Conservation (phyloP, 2,113 vertebrate genomes). For the Lasiurus borealis region DNA sequence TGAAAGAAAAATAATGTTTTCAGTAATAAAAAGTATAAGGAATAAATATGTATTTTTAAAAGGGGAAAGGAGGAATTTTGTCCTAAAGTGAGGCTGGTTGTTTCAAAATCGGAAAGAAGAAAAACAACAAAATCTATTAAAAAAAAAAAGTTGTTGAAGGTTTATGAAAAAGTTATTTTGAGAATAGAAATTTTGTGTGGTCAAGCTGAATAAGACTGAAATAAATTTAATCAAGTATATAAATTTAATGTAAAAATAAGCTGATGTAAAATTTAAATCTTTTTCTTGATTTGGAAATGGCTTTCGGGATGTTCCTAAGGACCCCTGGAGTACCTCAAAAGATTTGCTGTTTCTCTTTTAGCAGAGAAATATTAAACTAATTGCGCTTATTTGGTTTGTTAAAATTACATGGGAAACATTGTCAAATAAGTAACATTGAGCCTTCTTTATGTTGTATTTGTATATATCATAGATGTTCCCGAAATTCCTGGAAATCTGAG, state of each 20-base stretch:
- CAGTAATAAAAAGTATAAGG: too few relatives aligned
- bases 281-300: not conserved
- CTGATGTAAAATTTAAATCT: not conserved
- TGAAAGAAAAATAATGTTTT: too few relatives aligned
- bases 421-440: not conserved
- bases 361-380: not conserved
- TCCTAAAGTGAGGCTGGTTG: too few relatives aligned
- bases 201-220: too few relatives aligned
- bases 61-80: too few relatives aligned
- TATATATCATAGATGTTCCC: not conserved
- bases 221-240: too few relatives aligned
- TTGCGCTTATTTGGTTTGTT: too few relatives aligned
- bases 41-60: too few relatives aligned
- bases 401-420: not conserved
- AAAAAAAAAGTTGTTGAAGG: too few relatives aligned
- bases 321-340: not conserved
- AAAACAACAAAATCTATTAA: too few relatives aligned
- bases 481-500: not conserved
- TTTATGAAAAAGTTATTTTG: not conserved
- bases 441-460: not conserved
- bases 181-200: not conserved
- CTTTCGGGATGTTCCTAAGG: not conserved
- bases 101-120: too few relatives aligned
- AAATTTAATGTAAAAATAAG: too few relatives aligned
- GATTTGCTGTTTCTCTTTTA: not conserved